phyloP scores from a whole-genome alignment of 2,888 invertebrate species.

The Abrostola tripartita region DNA sequence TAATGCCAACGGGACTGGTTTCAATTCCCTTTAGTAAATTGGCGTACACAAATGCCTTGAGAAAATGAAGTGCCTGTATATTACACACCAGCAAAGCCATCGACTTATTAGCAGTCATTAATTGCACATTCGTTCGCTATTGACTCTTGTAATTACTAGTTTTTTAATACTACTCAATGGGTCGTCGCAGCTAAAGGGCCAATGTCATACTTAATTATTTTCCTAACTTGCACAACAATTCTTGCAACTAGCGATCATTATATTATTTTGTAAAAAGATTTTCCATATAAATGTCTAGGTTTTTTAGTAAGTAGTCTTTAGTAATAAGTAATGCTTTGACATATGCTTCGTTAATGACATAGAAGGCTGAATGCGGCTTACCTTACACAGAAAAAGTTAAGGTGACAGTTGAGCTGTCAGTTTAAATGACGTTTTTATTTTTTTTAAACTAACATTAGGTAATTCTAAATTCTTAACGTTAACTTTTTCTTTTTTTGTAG shows the following conservation, averaged over 20 bases:
- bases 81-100: conserved; percentile 20
- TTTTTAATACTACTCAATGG: conserved; percentile 11
- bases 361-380: not conserved
- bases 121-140: conserved; percentile 32
- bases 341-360: not conserved
- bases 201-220: conserved; percentile 41
- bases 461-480: not conserved
- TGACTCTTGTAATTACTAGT: conserved; percentile 32
- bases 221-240: conserved; percentile 21
- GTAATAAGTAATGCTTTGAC: conserved; percentile 3
- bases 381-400: not conserved
- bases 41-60: too few species aligned
- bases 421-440: too few species aligned
- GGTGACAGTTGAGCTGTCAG: not conserved
- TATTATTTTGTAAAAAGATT: conserved; percentile 2
- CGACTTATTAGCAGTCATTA: conserved; percentile 22
- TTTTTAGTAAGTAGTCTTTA: not conserved
- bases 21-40: too few species aligned
- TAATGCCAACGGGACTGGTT: too few species aligned
- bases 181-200: conserved; percentile 36
- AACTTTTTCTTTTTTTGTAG: not conserved
- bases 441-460: not conserved
- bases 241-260: not conserved
- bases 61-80: not conserved
- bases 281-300: not conserved